Base-by-base conservation (phyloP, 2,888 invertebrate species). In the Cheilosia scutellata region DNA sequence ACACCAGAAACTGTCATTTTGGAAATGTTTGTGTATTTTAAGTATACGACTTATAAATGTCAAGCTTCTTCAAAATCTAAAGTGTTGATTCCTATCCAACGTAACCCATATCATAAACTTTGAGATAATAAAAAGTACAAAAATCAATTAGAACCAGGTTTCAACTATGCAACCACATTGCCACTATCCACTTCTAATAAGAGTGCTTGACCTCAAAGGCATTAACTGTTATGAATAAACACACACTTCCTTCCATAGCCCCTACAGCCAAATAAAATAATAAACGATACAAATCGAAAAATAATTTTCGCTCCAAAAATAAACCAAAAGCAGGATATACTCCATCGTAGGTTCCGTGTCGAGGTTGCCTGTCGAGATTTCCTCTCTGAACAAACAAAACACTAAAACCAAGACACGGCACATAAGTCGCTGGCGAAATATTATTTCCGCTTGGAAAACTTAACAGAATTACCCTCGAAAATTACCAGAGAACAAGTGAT, bases 401-500 rank as follows among this genome's bases (percentile, higher is more conserved):
- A 6, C 27, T 11, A 27, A 65, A 65, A 65, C 44, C 33, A 47
- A 57, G 40, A 47, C 40, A 75, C 47, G 40, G 57, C 40, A 75
- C 47, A 65, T 55, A 47, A 44, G 42, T 74, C 63, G 25, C 42
- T 29, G 53, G 62, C 7, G 37, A 63, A 63, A 51, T 37, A 51
- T 11, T 20, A 58, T 76, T 58, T 84, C 57, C 58, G 72, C 62
- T 74, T 37, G 62, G 78, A 51, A 44, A 74, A 57, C 60, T 66
- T 31, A 66, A 49, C 65, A 47, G 60, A 80, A 84, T 84, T 80
- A 76, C 65, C 75, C 75, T 71, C 79, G 80, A 75, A 76, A 80
- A 84, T 80, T 80, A 80, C 75, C 63, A 47, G 27, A 84, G 57
- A 75, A 80, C 80, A 80, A 84, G 75, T 84, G 86, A 82, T 71